Percentiles rank a stretch among this genome's conserved stretches.
phyloP scores from a whole-genome alignment of 2,797 vertebrate species.

The Odontamblyopus rebecca region DNA sequence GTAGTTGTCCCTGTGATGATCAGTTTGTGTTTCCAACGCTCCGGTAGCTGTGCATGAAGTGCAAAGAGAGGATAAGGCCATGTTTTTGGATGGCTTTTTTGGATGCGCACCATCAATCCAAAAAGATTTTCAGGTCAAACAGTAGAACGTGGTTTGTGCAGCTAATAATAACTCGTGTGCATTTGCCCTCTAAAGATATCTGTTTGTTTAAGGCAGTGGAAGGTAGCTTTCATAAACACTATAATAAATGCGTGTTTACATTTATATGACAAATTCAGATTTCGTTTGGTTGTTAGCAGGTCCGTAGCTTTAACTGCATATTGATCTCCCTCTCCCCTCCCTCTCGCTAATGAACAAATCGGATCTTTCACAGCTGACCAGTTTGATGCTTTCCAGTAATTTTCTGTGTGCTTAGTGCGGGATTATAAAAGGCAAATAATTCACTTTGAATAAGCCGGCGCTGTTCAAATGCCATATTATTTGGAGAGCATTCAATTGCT shows the following conservation, averaged over 20 bases:
- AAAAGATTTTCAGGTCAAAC: conserved; percentile 72
- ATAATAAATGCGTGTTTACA: conserved; percentile 30
- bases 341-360: conserved; percentile 81
- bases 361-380: conserved; percentile 85
- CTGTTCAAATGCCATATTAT: conserved; percentile 81
- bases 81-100: conserved; percentile 68
- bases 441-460: conserved; percentile 76
- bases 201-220: conserved; percentile 25
- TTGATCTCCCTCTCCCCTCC: conserved; percentile 63
- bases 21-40: conserved; percentile 73
- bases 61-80: conserved; percentile 69
- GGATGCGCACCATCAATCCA: conserved; percentile 71
- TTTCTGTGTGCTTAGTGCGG: conserved; percentile 81
- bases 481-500: conserved; percentile 83
- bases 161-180: conserved; percentile 65
- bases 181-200: conserved; percentile 57
- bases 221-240: conserved; percentile 44
- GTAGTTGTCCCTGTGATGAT: conserved; percentile 49
- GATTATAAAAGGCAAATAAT: conserved; percentile 86
- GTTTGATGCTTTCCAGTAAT: conserved; percentile 86
- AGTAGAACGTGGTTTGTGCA: conserved; percentile 46
- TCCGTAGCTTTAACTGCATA: conserved; percentile 67
- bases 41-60: conserved; percentile 75
- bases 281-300: conserved; percentile 55
- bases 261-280: conserved; percentile 35